These are phyloP conservation scores for Agrilus planipennis DNA, from an alignment of 1,140 invertebrate species.

Conservation along the genomic window DNA sequence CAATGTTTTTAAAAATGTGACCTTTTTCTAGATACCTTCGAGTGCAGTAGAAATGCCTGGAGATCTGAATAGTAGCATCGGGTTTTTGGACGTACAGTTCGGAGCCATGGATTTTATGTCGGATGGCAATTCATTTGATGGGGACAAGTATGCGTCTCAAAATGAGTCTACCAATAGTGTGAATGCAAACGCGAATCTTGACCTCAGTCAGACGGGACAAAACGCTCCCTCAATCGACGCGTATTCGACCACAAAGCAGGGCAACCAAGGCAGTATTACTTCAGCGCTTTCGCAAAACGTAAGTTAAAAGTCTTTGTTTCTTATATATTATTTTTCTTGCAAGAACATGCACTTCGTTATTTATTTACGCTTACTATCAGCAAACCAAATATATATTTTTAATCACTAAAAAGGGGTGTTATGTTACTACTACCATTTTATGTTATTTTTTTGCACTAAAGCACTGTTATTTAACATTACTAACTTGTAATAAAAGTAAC, in stretches of 20 bases:
- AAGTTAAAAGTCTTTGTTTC: too few species aligned
- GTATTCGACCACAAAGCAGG: conserved; percentile 23
- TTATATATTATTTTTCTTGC: too few species aligned
- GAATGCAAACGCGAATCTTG: conserved; percentile 23
- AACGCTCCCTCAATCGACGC: conserved; percentile 19
- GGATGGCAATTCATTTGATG: conserved; percentile 44
- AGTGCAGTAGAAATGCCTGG: conserved; percentile 93
- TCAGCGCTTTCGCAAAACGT: conserved; percentile 31
- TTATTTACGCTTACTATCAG: too few species aligned
- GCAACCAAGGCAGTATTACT: conserved; percentile 33
- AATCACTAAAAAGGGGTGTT: too few species aligned
- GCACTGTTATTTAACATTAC: too few species aligned
- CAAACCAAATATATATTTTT: too few species aligned
- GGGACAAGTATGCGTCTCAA: conserved; percentile 27
- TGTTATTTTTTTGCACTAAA: too few species aligned
- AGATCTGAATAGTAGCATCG: conserved; percentile 58
- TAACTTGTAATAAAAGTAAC: too few species aligned
- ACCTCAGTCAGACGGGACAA: conserved; percentile 22
- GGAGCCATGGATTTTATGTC: conserved; percentile 78
- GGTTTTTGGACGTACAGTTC: conserved; percentile 86
- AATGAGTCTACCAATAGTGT: conserved; percentile 14
- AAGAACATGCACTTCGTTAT: too few species aligned
- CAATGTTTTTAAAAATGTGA: conserved; percentile 4
- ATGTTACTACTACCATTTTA: too few species aligned
- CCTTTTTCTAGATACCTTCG: conserved; percentile 63